Conservation (phyloP, 1,140 invertebrate genomes). For the Triops longicaudatus region DNA sequence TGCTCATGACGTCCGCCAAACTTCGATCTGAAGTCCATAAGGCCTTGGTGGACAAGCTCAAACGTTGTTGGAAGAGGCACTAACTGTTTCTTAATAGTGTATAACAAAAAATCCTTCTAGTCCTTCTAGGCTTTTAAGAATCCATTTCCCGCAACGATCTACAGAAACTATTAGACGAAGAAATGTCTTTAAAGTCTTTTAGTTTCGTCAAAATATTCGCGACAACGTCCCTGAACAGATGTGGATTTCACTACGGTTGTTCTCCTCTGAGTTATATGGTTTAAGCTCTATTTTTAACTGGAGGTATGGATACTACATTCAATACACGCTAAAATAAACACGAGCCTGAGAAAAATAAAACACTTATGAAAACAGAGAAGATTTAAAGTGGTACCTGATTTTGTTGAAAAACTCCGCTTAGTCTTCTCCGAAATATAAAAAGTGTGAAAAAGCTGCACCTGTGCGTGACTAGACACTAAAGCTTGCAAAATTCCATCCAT, state of each 20-base stretch:
- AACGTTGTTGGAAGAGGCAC: slow-evolving; percentile 11
- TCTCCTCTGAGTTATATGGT: not conserved
- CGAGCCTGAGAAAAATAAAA: not conserved
- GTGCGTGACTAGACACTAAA: not conserved
- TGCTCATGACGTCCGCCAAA: slow-evolving; percentile 34
- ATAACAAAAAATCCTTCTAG: not conserved
- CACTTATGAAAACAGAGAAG: not conserved
- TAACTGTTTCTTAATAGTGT: not conserved
- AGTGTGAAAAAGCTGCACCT: not conserved
- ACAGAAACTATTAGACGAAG: not conserved
- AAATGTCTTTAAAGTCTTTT: not conserved
- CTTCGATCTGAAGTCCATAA: slow-evolving; percentile 33
- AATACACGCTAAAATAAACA: not conserved
- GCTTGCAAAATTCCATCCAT: slow-evolving; percentile 5
- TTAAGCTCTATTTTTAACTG: not conserved
- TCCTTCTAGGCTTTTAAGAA: not conserved
- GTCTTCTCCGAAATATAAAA: not conserved
- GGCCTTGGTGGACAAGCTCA: slow-evolving; percentile 5
- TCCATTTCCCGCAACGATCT: not conserved
- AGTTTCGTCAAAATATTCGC: not conserved
- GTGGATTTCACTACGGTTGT: not conserved
- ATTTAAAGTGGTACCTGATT: not conserved
- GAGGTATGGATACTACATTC: not conserved
- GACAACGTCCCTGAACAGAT: not conserved
- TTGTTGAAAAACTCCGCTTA: not conserved